phyloP scores from a whole-genome alignment of 2,113 vertebrate species.

The Galemys pyrenaicus region DNA sequence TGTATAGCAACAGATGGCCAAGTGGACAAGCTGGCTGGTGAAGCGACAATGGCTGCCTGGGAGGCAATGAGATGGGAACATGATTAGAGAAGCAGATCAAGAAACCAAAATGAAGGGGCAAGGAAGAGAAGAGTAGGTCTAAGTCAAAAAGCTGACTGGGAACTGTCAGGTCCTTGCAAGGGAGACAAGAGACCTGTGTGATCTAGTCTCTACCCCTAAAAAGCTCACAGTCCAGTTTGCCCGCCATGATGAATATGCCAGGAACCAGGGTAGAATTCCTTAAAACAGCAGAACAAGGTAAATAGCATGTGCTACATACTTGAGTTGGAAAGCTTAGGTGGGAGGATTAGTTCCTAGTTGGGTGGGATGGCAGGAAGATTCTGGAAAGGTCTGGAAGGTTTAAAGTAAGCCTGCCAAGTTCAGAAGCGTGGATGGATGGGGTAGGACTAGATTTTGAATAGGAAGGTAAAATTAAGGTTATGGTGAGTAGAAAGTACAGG shows the following conservation, averaged over 20 bases:
- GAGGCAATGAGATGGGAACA: neutral
- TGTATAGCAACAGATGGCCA: neutral
- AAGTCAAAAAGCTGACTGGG: neutral
- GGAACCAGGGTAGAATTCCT: neutral
- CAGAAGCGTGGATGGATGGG: neutral
- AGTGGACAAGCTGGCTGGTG: neutral
- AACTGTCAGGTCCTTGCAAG: neutral
- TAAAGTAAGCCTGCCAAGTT: neutral
- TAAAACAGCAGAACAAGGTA: neutral
- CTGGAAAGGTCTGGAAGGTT: constrained; percentile 36
- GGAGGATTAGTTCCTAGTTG: neutral
- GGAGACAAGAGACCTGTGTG: neutral
- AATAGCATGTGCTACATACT: neutral
- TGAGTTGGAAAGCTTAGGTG: neutral
- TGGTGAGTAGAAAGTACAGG: neutral
- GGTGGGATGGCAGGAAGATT: neutral
- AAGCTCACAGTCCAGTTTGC: neutral
- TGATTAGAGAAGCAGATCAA: neutral
- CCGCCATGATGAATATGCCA: neutral
- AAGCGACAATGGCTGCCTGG: neutral
- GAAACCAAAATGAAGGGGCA: neutral
- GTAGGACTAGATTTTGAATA: constrained; percentile 37
- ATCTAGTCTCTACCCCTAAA: neutral
- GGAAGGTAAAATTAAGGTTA: constrained; percentile 50
- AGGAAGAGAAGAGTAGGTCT: neutral